Base-by-base conservation (phyloP, 2,797 vertebrate species). In the Darevskia nairensis region DNA sequence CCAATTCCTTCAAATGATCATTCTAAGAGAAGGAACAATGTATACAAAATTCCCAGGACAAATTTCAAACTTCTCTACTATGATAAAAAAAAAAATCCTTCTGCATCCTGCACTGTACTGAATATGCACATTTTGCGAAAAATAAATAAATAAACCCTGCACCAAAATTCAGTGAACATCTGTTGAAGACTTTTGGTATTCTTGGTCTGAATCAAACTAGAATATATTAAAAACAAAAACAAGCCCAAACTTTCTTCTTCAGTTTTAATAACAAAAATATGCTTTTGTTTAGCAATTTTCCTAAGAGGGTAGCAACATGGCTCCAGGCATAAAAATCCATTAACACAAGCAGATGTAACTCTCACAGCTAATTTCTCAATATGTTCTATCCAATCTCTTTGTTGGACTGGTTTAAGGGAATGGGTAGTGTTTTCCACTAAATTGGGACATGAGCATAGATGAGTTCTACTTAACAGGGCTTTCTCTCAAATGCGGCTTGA, bases 281-380 rank as follows among this genome's bases (percentile, higher is more conserved):
- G 76, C 39, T 79, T 68, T 86, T 86, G 75, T 80, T 72, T 23
- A 35, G 44, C 71, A 80, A 80, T 80, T 80, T 72, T 81, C 78
- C 44, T 72, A 27, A 71, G 46, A 72, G 32, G 80, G 44, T 29
- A 80, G 64, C 76, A 59, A 46, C 8, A 80, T 72, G 32, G 77
- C 77, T 74, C 80, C 68, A 64, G 86, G 86, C 78, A 74, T 81
- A 74, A 81, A 80, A 87, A 74, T 74, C 78, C 68, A 81, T 87
- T 81, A 87, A 66, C 17, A 41, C 8, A 72, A 86, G 35, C 68
- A 74, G 46, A 81, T 80, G 32, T 27, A 86, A 59, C 44, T 72
- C 46, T 81, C 80, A 59, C 35, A 86, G 46, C 41, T 55, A 74
- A 80, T 80, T 61, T 81, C 85, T 80, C 85, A 81, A 64, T 64